Evolutionary conservation across 2,888 invertebrate species (phyloP).

Genomic region (Girardia tigrina): DNA sequence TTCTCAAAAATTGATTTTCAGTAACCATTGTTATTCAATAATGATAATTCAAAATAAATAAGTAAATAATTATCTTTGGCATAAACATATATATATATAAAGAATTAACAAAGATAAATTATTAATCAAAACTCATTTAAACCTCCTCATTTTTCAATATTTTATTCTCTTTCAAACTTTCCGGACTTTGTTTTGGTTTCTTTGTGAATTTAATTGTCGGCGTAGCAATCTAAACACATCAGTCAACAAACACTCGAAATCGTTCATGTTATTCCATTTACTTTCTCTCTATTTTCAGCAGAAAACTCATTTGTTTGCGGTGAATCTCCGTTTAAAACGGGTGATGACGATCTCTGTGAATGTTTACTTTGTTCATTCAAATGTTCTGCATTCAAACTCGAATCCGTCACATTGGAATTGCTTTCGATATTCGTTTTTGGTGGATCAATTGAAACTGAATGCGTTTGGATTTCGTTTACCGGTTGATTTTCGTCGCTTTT

Average conservation of each 20-base stretch:
- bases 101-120: too few relatives aligned
- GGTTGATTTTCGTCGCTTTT: not conserved
- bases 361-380: not conserved
- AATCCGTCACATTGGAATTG: too few relatives aligned
- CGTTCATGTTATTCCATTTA: not conserved
- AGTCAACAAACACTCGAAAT: not conserved
- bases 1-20: too few relatives aligned
- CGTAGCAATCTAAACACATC: not conserved
- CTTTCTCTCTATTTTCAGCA: not conserved
- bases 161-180: not conserved
- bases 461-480: not conserved
- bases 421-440: not conserved
- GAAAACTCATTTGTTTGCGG: not conserved
- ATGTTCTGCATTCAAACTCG: too few relatives aligned
- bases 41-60: too few relatives aligned
- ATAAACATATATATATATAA: too few relatives aligned
- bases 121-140: too few relatives aligned
- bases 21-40: too few relatives aligned
- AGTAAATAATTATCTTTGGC: too few relatives aligned
- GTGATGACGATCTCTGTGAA: too few relatives aligned
- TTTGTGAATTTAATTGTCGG: not conserved
- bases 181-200: not conserved
- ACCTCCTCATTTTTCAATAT: not conserved
- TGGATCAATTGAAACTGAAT: not conserved
- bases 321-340: too few relatives aligned